Conservation (phyloP, 2,113 vertebrate genomes). For the Cyanocitta stelleri region DNA sequence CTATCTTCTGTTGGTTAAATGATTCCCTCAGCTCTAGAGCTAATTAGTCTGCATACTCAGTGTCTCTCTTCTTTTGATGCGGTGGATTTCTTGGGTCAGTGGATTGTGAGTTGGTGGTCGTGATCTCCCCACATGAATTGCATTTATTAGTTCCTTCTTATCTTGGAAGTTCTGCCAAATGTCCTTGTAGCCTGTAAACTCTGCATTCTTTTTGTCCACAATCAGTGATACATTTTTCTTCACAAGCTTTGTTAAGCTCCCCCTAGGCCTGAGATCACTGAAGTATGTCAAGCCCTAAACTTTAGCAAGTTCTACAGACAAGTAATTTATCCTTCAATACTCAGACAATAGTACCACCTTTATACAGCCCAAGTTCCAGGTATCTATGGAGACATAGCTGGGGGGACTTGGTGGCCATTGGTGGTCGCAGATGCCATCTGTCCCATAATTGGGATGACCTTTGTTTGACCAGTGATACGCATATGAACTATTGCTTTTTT, state of each 20-base stretch:
- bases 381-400: rapidly evolving
- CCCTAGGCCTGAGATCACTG: neutral
- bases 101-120: rapidly evolving
- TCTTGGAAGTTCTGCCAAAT: neutral
- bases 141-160: neutral
- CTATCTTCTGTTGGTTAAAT: neutral
- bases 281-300: neutral
- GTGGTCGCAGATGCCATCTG: neutral
- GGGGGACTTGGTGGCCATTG: neutral
- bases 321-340: neutral
- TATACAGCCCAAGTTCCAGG: neutral
- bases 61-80: neutral
- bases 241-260: neutral
- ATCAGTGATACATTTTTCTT: neutral
- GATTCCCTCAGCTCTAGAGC: neutral
- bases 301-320: neutral
- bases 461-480: neutral
- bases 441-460: neutral
- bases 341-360: neutral
- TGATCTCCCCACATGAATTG: neutral
- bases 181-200: neutral
- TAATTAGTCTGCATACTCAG: neutral
- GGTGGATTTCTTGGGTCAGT: neutral
- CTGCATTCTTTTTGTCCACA: neutral
- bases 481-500: neutral